Conservation (phyloP, 2,113 vertebrate species). For the Paradisaea rubra region DNA sequence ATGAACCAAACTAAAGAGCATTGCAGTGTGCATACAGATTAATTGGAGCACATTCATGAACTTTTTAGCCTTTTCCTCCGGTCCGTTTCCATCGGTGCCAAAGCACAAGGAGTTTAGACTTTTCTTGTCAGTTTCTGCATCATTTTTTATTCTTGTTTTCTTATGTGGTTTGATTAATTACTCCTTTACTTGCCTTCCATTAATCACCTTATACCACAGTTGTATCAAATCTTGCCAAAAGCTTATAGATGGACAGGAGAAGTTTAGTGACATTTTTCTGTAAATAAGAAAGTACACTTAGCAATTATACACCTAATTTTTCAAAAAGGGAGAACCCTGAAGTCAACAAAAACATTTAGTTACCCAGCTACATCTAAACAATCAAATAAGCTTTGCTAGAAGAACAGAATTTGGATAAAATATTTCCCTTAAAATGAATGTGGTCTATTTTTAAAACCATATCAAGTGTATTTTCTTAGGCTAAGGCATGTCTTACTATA, state of each 20-base stretch:
- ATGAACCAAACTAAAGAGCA: slow-evolving; percentile 78
- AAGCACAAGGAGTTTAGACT: slow-evolving; percentile 52
- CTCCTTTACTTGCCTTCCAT: slow-evolving; percentile 66
- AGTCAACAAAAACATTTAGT: slow-evolving; percentile 9
- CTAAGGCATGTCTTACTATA: neutral
- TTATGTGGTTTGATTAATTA: slow-evolving; percentile 68
- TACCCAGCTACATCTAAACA: neutral
- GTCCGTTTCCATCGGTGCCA: slow-evolving; percentile 55
- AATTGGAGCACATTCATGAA: slow-evolving; percentile 71
- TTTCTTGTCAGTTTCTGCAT: slow-evolving; percentile 51
- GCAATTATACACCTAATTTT: slow-evolving; percentile 18
- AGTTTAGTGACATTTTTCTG: slow-evolving; percentile 35
- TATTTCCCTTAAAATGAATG: neutral
- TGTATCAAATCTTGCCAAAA: slow-evolving; percentile 59
- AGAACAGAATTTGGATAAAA: neutral
- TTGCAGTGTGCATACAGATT: slow-evolving; percentile 74
- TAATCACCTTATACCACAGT: slow-evolving; percentile 62
- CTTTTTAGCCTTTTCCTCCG: slow-evolving; percentile 62
- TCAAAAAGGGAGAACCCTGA: slow-evolving; percentile 25
- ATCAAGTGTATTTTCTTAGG: neutral
- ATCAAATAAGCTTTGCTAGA: neutral
- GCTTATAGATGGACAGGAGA: slow-evolving; percentile 33
- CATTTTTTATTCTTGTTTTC: slow-evolving; percentile 52
- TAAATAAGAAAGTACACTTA: neutral
- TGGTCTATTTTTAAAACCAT: neutral